phyloP scores from a whole-genome alignment of 2,888 invertebrate species.

The Cecidostiba fungosa region DNA sequence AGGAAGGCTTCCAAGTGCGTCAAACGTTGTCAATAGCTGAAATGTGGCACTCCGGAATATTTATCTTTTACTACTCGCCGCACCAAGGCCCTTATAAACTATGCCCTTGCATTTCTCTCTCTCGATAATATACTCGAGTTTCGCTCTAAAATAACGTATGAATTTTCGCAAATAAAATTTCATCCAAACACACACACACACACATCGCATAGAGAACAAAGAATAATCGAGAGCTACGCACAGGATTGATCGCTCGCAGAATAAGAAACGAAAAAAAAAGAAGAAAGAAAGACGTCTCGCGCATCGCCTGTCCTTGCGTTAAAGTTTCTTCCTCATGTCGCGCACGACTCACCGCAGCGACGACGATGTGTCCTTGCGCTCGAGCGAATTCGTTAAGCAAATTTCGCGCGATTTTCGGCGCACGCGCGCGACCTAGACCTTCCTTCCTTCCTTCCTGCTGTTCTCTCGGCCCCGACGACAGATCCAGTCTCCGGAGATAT shows the following conservation, averaged over 20 bases:
- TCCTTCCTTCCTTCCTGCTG: conserved; percentile 62
- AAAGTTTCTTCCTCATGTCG: conserved; percentile 66
- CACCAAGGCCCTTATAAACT: no score
- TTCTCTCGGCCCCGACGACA: not conserved
- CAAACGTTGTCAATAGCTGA: not conserved
- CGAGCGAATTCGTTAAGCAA: conserved; percentile 67
- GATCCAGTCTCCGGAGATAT: not conserved
- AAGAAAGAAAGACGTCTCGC: not conserved
- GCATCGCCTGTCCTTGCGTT: conserved; percentile 66
- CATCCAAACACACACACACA: no score
- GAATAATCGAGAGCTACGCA: no score
- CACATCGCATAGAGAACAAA: not conserved
- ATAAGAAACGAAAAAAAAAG: not conserved
- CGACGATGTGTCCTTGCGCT: conserved; percentile 6
- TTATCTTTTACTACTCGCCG: no score
- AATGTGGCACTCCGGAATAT: not conserved
- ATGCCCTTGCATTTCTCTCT: no score
- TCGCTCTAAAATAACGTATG: not conserved
- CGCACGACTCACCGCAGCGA: conserved; percentile 51
- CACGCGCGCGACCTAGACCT: conserved; percentile 75
- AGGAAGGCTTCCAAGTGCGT: not conserved
- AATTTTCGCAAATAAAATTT: not conserved
- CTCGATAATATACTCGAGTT: no score
- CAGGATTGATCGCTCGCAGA: not conserved
- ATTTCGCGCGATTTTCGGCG: conserved; percentile 69